A percentile compares a stretch with the other conserved stretches of the same genome.
phyloP scores from a whole-genome alignment of 2,113 vertebrate species.

The Grantiella picta region DNA sequence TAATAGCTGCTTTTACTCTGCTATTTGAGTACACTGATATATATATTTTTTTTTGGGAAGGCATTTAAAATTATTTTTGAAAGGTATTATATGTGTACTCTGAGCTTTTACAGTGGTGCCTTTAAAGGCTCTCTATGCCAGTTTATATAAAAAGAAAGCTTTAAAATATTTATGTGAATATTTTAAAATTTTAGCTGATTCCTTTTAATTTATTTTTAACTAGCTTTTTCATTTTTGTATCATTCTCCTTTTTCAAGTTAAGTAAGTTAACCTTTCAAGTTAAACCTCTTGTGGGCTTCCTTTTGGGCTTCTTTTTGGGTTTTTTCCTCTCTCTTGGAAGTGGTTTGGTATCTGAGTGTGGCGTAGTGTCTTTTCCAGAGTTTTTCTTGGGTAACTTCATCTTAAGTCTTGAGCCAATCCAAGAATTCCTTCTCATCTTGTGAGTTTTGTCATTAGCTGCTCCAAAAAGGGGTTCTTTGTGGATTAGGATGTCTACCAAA shows the following conservation, averaged over 20 bases:
- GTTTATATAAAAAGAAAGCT: conserved; percentile 41
- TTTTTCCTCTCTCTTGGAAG: not conserved
- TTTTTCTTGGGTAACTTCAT: not conserved
- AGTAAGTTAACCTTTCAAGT: conserved; percentile 38
- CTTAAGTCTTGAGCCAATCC: not conserved
- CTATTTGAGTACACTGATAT: not conserved
- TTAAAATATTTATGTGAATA: conserved; percentile 56
- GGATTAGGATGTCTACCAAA: not conserved
- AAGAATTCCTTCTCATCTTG: not conserved
- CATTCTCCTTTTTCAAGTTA: conserved; percentile 38
- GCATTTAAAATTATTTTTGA: conserved; percentile 6
- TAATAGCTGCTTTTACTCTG: not conserved
- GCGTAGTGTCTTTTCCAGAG: not conserved
- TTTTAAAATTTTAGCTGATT: conserved; percentile 39
- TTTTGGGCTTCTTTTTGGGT: not conserved
- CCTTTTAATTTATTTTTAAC: conserved; percentile 62
- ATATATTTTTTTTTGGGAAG: not conserved
- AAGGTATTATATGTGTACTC: not conserved
- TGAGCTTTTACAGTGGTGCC: not conserved
- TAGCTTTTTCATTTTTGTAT: conserved; percentile 27
- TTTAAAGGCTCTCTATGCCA: conserved; percentile 1
- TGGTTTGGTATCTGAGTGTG: not conserved
- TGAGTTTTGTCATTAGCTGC: not conserved
- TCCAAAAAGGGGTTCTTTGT: not conserved
- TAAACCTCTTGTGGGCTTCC: conserved; percentile 11